Base-by-base conservation (phyloP, 2,113 vertebrate genomes). In the Colistium nudipinnis region DNA sequence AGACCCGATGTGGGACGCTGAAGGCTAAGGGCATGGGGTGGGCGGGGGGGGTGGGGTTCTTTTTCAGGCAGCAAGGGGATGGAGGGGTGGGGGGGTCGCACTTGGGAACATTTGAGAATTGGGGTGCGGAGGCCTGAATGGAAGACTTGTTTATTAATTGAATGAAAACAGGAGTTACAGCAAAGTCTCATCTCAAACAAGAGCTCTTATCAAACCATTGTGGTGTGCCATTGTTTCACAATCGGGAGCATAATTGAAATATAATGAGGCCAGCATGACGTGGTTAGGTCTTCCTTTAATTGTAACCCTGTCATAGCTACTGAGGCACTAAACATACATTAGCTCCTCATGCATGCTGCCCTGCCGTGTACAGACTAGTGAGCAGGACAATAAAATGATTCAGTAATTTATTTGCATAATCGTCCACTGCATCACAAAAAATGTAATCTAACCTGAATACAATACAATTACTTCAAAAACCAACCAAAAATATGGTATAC, bases 111-210 rank as follows among this genome's bases (percentile, higher is more conserved):
- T 83, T n/a, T n/a, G 67, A 88, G 87, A 87, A 76, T 75, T 72
- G 59, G 87, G 84, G 68, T 83, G 70, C 79, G 39, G 25, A 1
- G 45, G 59, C 66, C 68, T 92, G 85, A 93, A 92, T 91, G 80
- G 82, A 67, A 63, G 89, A 87, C 77, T 89, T 88, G 89, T 90
- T 91, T 88, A 87, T 90, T 89, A 90, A 92, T 82, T 91, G 82
- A 92, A 87, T 69, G 83, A 90, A 90, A 75, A 70, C 89, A 90
- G 57, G 84, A 91, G 89, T 89, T 91, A 90, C 70, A 86, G 72
- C 68, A 91, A 85, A 92, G 87, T 91, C 88, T 87, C 87, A 83
- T 89, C n/a, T n/a, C 90, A 84, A 91, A 89, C 83, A 90, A 76
- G 82, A 80, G 80, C 67, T 87, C 75, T 84, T 83, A 86, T 89